Evolutionary conservation across 2,797 vertebrate species (phyloP).

Genomic region (Scleropages formosus): DNA sequence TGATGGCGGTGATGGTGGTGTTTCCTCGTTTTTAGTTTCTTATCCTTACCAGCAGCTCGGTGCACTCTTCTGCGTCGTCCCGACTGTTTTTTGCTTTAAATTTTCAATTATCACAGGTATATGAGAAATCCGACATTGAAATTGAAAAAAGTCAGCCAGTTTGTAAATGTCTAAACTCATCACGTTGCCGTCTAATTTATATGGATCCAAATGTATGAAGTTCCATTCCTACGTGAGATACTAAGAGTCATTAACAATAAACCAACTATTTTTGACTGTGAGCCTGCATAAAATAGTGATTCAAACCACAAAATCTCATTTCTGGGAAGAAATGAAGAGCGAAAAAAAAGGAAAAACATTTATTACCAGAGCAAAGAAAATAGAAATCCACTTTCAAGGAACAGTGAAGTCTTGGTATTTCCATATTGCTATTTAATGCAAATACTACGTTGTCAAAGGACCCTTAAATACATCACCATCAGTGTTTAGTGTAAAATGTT

Average conservation of each 20-base stretch:
- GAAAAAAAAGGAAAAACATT: conserved; percentile 55
- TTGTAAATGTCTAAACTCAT: neutral
- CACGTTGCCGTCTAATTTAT: too few relatives aligned
- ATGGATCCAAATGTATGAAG: too few relatives aligned
- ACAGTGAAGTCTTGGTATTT: conserved; percentile 56
- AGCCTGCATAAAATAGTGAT: too few relatives aligned
- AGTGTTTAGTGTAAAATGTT: conserved; percentile 9
- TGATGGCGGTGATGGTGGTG: too few relatives aligned
- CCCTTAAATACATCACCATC: conserved; percentile 38
- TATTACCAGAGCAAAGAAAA: conserved; percentile 69
- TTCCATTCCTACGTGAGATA: too few relatives aligned
- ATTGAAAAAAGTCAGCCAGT: neutral
- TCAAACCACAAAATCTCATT: too few relatives aligned
- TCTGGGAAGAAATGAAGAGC: neutral
- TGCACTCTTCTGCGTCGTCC: neutral
- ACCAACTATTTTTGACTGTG: too few relatives aligned
- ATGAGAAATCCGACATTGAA: neutral
- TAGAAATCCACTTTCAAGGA: conserved; percentile 57
- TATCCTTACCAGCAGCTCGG: too few relatives aligned
- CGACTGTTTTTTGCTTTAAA: neutral
- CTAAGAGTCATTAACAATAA: too few relatives aligned
- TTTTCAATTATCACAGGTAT: neutral
- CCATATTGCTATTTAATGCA: conserved; percentile 67
- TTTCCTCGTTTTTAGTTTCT: too few relatives aligned
- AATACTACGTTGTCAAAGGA: conserved; percentile 61